Evolutionary conservation across 2,113 vertebrate species (phyloP).

Genomic region (Semicossyphus pulcher): DNA sequence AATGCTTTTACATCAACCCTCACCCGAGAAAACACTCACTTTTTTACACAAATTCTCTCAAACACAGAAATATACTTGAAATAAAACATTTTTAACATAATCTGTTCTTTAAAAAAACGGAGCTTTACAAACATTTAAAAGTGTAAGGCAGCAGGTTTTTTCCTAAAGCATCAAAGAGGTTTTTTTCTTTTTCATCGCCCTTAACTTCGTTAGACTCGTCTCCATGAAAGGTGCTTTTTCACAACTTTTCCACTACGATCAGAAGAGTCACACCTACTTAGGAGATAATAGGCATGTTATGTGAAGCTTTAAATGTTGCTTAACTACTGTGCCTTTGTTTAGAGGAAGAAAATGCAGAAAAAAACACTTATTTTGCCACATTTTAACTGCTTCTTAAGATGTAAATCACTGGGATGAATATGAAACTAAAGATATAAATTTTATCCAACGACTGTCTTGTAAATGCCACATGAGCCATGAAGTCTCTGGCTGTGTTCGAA

Average conservation of each 20-base stretch:
- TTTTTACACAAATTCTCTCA: conserved; percentile 10
- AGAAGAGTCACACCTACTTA: background rate
- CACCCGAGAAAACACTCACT: background rate
- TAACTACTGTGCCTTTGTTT: conserved; percentile 3
- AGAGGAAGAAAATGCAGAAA: background rate
- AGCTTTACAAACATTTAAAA: conserved; percentile 49
- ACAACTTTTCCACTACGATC: background rate
- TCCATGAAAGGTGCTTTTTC: conserved; percentile 6
- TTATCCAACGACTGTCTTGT: background rate
- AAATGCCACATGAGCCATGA: background rate
- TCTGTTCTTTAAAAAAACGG: background rate
- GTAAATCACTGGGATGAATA: background rate
- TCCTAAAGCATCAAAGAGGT: conserved; percentile 26
- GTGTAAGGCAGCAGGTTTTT: conserved; percentile 63
- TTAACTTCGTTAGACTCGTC: background rate
- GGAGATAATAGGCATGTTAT: background rate
- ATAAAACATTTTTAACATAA: conserved; percentile 13
- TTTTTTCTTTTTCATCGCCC: conserved; percentile 17
- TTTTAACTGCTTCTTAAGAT: conserved; percentile 11
- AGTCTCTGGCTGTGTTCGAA: too few species aligned
- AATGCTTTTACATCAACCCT: background rate
- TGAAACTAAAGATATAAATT: background rate
- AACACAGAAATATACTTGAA: conserved; percentile 7
- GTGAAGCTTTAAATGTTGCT: background rate
- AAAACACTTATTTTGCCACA: background rate